Evolutionary conservation across 2,113 vertebrate genomes (phyloP).

Genomic region (Pongo abelii): DNA sequence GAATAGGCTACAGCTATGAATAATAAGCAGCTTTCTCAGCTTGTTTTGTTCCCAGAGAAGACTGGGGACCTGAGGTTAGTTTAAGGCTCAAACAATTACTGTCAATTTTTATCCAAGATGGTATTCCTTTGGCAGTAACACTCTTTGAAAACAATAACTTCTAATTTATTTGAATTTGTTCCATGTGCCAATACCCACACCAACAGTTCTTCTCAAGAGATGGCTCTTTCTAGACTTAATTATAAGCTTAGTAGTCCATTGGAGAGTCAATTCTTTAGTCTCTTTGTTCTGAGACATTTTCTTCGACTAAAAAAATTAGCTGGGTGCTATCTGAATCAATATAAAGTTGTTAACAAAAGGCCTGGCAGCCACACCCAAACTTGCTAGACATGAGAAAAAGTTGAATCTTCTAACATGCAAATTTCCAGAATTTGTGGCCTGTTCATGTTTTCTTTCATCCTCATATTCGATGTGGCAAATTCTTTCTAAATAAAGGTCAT

Average conservation of each 20-base stretch:
- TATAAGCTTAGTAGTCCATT: background rate
- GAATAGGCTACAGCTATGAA: background rate
- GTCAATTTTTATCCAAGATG: background rate
- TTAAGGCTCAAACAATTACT: background rate
- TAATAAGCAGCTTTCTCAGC: background rate
- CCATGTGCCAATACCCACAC: background rate
- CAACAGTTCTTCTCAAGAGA: background rate
- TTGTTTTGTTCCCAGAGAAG: background rate
- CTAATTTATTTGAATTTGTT: background rate
- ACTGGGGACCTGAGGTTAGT: background rate
- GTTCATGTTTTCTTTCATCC: background rate
- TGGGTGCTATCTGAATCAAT: background rate
- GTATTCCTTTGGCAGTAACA: background rate
- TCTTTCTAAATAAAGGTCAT: background rate
- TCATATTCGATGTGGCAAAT: background rate
- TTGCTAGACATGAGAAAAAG: background rate
- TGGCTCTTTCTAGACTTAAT: background rate
- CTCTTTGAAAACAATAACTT: background rate
- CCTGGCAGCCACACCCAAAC: background rate
- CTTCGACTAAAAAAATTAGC: background rate
- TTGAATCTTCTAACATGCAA: background rate
- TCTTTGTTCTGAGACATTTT: background rate
- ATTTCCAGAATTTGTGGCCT: background rate
- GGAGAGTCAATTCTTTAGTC: background rate
- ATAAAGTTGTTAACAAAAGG: background rate